Evolutionary conservation across 1,140 invertebrate species (phyloP), one percentile per base, ranked within the genome.

Genomic region (Drosophila azteca): DNA sequence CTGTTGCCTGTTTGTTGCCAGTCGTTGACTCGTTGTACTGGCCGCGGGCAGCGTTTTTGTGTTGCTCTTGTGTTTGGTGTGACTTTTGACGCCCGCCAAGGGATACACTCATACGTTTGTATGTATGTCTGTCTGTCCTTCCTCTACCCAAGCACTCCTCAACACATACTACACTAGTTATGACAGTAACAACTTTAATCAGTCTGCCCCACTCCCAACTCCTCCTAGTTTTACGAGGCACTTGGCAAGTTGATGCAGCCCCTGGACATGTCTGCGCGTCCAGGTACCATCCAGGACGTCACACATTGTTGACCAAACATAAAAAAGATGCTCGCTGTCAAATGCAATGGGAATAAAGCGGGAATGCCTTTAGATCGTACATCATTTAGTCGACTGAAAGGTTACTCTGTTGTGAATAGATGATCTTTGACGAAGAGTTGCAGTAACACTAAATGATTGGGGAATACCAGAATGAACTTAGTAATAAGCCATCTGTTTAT

Each of bases 241-340:
- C 71, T 79, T 79, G 77, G 41, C 60, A 31, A 57, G 61, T 59
- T 67, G 66, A 80, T 63, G 77, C 44, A 66, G 11, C n/a, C n/a
- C n/a, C 46, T 29, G 59, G 65, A 75, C 64, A 46, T 15, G 45
- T 43, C n/a, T 45, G 58, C 24, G 24, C 22, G 35, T n/a, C 50
- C 44, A 71, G 60, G 53, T 49, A 52, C 20, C 8, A 24, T 48
- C 45, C 41, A 43, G 50, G 43, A 72, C 53, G 62, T 77, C 72
- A n/a, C 80, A 79, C 77, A 84, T 62, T 84, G 76, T 85, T 84
- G 60, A 77, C 60, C 60, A 65, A 84, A 84, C 72, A 79, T 84
- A 83, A 84, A 84, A 74, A 58, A 50, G 41, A 50, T 49, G 62
- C 65, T 54, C 17, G 39, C 22, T 52, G 57, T 54, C 63, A 71